Evolutionary conservation across 2,888 invertebrate genomes (phyloP).

Genomic region (Diplazon laetatorius): DNA sequence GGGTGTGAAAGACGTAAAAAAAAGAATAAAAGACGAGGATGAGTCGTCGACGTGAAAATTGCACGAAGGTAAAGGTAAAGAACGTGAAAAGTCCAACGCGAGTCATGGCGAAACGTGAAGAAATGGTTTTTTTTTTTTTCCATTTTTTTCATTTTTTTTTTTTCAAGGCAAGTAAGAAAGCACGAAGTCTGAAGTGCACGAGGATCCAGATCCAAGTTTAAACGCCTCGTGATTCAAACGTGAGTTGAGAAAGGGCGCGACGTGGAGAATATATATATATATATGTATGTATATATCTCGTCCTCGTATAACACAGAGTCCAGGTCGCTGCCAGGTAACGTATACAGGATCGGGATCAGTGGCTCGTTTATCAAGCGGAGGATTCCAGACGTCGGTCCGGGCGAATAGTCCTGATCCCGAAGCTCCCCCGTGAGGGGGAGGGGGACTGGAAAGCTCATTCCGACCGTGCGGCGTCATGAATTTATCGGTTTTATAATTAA

Average conservation of each 20-base stretch:
- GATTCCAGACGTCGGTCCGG: slow-evolving; percentile 76
- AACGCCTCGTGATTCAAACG: slow-evolving; percentile 3
- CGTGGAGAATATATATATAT: too few species aligned
- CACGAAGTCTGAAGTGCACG: slow-evolving; percentile 40
- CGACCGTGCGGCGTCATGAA: slow-evolving; percentile 71
- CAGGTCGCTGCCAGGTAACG: background rate
- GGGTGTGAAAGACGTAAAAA: too few species aligned
- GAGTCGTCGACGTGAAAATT: too few species aligned
- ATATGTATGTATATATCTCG: slow-evolving; percentile 2
- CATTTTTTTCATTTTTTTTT: too few species aligned
- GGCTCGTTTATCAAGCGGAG: slow-evolving; percentile 78
- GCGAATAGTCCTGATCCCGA: slow-evolving; percentile 49
- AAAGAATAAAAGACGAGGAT: too few species aligned
- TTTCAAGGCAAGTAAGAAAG: slow-evolving; percentile 61
- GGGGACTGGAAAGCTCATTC: slow-evolving; percentile 45
- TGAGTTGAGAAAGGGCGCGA: slow-evolving; percentile 18
- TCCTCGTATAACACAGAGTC: too few species aligned
- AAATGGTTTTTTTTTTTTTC: background rate
- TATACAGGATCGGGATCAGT: slow-evolving; percentile 70
- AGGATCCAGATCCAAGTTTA: slow-evolving; percentile 24
- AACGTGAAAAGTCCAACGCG: slow-evolving; percentile 32
- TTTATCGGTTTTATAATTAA: slow-evolving; percentile 82
- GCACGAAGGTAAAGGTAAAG: slow-evolving; percentile 20
- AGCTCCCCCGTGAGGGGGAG: too few species aligned
- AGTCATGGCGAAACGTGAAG: slow-evolving; percentile 26